Conservation (phyloP, 2,797 vertebrate genomes). For the Phyllotis vaccarum region DNA sequence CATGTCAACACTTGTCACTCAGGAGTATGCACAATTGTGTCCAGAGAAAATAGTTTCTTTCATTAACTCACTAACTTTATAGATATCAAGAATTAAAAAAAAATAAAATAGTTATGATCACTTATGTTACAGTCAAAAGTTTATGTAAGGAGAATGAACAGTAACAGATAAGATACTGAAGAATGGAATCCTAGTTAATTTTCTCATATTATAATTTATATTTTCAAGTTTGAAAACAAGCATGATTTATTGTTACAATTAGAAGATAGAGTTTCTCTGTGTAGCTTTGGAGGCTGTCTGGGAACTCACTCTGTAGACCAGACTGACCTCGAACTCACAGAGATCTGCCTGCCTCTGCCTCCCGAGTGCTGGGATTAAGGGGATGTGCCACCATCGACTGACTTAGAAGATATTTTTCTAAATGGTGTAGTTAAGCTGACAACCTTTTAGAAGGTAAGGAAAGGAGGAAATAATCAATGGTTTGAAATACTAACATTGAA, state of each 20-base stretch:
- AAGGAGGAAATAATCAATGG: constrained; percentile 4
- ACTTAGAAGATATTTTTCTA: neutral
- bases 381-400: no score
- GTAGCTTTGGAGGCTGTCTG: no score
- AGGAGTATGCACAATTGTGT: constrained; percentile 3
- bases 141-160: constrained; percentile 19
- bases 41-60: constrained; percentile 49
- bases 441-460: constrained; percentile 15
- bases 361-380: no score
- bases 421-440: neutral
- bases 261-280: neutral
- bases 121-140: constrained; percentile 51
- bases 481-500: constrained; percentile 52
- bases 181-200: constrained; percentile 19
- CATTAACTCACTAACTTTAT: constrained; percentile 35
- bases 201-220: constrained; percentile 50
- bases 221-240: constrained; percentile 57
- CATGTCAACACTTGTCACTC: neutral
- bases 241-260: constrained; percentile 34
- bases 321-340: no score
- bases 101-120: constrained; percentile 28
- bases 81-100: neutral
- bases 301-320: no score
- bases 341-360: no score
- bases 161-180: constrained; percentile 30